These are phyloP conservation scores for Zaprionus inermis DNA, from an alignment of 1,140 invertebrate species.

Conservation along the genomic window DNA sequence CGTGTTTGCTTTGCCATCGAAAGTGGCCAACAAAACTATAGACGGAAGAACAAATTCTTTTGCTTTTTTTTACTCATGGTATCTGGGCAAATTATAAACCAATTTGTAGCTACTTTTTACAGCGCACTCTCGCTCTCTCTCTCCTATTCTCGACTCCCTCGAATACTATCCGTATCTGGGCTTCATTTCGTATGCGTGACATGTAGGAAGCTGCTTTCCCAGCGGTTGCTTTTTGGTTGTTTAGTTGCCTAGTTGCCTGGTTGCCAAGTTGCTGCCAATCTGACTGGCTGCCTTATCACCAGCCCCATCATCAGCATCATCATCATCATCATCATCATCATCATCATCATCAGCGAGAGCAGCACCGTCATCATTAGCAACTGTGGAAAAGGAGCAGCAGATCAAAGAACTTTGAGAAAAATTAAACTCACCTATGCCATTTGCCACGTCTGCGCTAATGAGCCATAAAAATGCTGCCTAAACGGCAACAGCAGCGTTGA, in stretches of 20 bases:
- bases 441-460: slow-evolving; percentile 77
- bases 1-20: slow-evolving; percentile 29
- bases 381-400: too few relatives aligned
- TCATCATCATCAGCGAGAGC: slow-evolving; percentile 33
- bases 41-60: slow-evolving; percentile 12
- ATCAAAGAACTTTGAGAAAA: slow-evolving; percentile 75
- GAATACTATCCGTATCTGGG: slow-evolving; percentile 14
- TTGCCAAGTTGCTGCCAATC: slow-evolving; percentile 17
- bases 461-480: slow-evolving; percentile 76
- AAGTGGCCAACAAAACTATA: slow-evolving; percentile 35
- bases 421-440: slow-evolving; percentile 63
- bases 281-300: slow-evolving; percentile 1
- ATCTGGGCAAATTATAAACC: slow-evolving; percentile 71
- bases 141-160: not conserved
- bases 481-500: slow-evolving; percentile 35
- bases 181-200: slow-evolving; percentile 77
- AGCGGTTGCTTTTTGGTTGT: slow-evolving; percentile 47
- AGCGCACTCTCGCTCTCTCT: not conserved
- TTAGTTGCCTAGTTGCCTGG: slow-evolving; percentile 20
- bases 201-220: slow-evolving; percentile 68
- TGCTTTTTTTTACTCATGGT: not conserved
- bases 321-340: slow-evolving; percentile 32
- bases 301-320: slow-evolving; percentile 29
- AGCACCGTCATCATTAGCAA: not conserved
- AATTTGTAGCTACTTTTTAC: slow-evolving; percentile 63